Evolutionary conservation across 2,113 vertebrate species (phyloP).

Genomic region (Saiga tatarica): DNA sequence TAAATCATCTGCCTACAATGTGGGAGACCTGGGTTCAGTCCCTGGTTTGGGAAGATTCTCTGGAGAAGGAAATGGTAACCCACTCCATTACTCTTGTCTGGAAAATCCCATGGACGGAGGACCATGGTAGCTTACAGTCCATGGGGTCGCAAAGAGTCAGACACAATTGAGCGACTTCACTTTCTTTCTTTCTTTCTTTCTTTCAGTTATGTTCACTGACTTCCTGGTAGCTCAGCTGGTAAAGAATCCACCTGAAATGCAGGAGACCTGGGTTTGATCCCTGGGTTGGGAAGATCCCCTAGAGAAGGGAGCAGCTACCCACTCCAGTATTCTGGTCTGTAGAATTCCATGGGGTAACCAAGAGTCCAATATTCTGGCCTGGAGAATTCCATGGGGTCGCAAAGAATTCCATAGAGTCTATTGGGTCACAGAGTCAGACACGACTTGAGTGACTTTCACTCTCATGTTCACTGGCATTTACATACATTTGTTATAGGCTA

Average conservation of each 20-base stretch:
- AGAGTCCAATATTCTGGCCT: background rate
- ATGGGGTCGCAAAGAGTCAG: background rate
- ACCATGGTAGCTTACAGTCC: background rate
- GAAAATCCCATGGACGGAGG: background rate
- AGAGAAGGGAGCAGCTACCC: background rate
- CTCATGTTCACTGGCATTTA: background rate
- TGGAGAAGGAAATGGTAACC: background rate
- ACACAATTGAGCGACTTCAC: background rate
- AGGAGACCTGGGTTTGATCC: background rate
- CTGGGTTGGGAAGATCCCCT: background rate
- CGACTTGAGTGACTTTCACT: background rate
- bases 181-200: background rate
- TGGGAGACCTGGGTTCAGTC: background rate
- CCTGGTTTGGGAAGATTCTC: background rate
- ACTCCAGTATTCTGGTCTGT: background rate
- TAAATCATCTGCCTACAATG: background rate
- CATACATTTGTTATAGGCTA: background rate
- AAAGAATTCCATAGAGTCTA: background rate
- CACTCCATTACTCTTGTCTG: background rate
- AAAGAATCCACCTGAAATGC: background rate
- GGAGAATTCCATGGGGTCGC: background rate
- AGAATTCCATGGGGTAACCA: background rate
- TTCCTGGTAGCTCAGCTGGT: background rate
- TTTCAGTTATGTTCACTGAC: background rate
- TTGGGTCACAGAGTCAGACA: background rate